Evolutionary conservation across 2,888 invertebrate species (phyloP).

Genomic region (Conus canariensis): DNA sequence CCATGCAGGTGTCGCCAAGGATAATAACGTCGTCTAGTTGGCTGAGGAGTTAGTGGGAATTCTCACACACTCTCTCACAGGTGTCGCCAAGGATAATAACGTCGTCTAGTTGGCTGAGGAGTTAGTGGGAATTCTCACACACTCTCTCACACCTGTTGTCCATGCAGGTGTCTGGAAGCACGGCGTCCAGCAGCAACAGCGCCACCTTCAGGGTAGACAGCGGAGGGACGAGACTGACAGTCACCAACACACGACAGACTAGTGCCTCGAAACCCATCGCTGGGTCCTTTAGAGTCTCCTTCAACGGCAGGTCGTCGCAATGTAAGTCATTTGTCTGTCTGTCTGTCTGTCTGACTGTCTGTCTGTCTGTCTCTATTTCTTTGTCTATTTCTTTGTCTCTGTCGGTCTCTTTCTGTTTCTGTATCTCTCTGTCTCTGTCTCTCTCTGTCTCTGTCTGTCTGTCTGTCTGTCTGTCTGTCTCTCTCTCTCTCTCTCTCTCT

Average conservation of each 20-base stretch:
- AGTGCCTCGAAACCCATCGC: slow-evolving; percentile 67
- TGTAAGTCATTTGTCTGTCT: slow-evolving; percentile 41
- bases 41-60: too few species aligned
- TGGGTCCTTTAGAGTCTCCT: slow-evolving; percentile 60
- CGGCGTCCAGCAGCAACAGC: slow-evolving; percentile 45
- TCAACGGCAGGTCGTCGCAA: slow-evolving; percentile 54
- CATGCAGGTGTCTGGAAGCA: slow-evolving; percentile 36
- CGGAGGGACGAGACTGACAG: slow-evolving; percentile 48
- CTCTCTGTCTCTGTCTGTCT: neutral
- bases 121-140: too few species aligned
- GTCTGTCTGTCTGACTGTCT: neutral
- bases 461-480: neutral
- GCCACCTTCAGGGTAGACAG: slow-evolving; percentile 48
- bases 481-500: neutral
- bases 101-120: too few species aligned
- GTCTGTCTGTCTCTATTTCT: slow-evolving; percentile 4
- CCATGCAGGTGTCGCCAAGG: too few species aligned
- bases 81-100: too few species aligned
- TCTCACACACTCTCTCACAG: too few species aligned
- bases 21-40: too few species aligned
- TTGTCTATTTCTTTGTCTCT: neutral
- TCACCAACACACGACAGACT: slow-evolving; percentile 49
- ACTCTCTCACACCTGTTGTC: too few species aligned
- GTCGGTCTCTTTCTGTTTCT: neutral
- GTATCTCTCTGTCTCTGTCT: neutral